Evolutionary conservation across 2,888 invertebrate genomes (phyloP).

Genomic region (Phlogophora meticulosa): DNA sequence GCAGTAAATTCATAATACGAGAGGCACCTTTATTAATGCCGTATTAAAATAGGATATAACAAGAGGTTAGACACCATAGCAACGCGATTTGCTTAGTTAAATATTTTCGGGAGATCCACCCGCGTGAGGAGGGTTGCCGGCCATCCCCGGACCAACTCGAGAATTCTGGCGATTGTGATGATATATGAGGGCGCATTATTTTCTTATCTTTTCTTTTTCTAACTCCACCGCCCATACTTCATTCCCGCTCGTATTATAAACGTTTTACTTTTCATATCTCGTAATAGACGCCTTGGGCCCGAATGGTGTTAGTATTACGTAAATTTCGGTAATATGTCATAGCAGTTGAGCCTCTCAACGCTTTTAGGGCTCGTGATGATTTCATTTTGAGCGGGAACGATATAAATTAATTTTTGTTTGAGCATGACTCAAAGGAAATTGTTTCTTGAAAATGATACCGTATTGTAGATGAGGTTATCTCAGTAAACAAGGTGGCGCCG

Average conservation of each 20-base stretch:
- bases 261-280: conserved; percentile 89
- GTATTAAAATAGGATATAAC: conserved; percentile 68
- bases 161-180: conserved; percentile 90
- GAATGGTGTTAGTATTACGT: conserved; percentile 85
- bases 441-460: conserved; percentile 79
- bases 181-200: conserved; percentile 90
- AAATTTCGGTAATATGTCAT: conserved; percentile 86
- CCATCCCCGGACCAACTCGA: conserved; percentile 78
- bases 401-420: conserved; percentile 83
- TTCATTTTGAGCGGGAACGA: conserved; percentile 77
- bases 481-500: conserved; percentile 70
- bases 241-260: conserved; percentile 87
- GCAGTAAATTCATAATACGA: conserved; percentile 53
- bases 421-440: conserved; percentile 79
- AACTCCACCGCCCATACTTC: conserved; percentile 89
- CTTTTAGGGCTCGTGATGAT: conserved; percentile 78
- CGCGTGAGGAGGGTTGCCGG: conserved; percentile 87
- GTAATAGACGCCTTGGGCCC: conserved; percentile 82
- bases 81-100: conserved; percentile 81
- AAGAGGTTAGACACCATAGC: conserved; percentile 68
- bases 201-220: conserved; percentile 91
- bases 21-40: conserved; percentile 60
- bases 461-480: conserved; percentile 77
- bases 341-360: conserved; percentile 71
- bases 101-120: conserved; percentile 84